Conservation (phyloP, 2,113 vertebrate species). For the Caranx ignobilis region DNA sequence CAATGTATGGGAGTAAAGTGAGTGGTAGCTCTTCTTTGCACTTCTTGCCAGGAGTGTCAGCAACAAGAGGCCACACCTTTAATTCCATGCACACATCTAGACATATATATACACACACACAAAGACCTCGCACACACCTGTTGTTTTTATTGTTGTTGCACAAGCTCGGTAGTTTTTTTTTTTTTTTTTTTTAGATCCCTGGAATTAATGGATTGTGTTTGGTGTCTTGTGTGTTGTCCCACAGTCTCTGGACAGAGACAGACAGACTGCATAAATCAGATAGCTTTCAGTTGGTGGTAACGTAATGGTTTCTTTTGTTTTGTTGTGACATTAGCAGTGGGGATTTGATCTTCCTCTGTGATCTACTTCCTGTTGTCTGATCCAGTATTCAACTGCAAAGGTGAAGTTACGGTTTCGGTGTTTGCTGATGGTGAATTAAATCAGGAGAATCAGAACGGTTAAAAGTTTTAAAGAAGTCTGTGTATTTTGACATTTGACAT, state of each 20-base stretch:
- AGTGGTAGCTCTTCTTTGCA: constrained; percentile 56
- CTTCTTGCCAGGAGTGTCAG: constrained; percentile 50
- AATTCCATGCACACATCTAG: constrained; percentile 25
- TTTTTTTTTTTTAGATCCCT: neutral
- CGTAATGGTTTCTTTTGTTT: constrained; percentile 48
- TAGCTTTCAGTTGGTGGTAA: constrained; percentile 50
- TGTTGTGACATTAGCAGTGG: constrained; percentile 42
- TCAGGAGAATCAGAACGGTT: constrained; percentile 75
- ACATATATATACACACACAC: constrained; percentile 10
- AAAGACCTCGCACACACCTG: neutral
- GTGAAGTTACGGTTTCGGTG: constrained; percentile 46
- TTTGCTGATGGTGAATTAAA: constrained; percentile 64
- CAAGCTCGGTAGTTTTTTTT: constrained; percentile 21
- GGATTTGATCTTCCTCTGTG: constrained; percentile 37
- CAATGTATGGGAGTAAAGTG: constrained; percentile 37
- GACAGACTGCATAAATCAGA: constrained; percentile 50
- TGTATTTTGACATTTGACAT: constrained; percentile 78
- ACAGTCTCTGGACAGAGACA: constrained; percentile 29
- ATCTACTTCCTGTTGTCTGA: constrained; percentile 54
- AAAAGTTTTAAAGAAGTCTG: constrained; percentile 77
- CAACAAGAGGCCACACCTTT: constrained; percentile 17
- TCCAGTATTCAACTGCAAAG: constrained; percentile 44
- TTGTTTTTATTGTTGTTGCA: constrained; percentile 56
- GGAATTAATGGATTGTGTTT: constrained; percentile 51
- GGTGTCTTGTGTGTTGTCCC: constrained; percentile 45